Evolutionary conservation across 2,113 vertebrate genomes (phyloP), one percentile per base, ranked within the genome.

Genomic region (Microcebus lehilahytsara): DNA sequence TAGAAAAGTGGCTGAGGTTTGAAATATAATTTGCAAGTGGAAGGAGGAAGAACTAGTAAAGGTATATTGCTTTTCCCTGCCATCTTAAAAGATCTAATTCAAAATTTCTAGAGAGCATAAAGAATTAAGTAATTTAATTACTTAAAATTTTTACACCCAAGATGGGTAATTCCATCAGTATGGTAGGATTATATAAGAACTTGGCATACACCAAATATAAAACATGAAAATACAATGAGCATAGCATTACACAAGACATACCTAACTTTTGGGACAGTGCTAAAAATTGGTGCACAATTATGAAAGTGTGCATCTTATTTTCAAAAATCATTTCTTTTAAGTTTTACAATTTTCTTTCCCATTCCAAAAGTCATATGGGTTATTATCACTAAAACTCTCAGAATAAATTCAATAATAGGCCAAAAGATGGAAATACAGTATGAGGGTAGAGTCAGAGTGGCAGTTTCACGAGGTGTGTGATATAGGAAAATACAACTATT

Each of bases 41-140:
- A 60, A 87, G 49, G 60, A 98, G 40, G 46, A 93, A 93, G 37
- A 96, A 40, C 0, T 14, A 96, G 83, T 32, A 25, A 46, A 25
- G 86, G 32, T 89, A 94, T 98, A 96, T 96, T 96, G 42, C 67
- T 94, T 77, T 95, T 64, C 5, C 80, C 90, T 96, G 75, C 64
- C 92, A 85, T 75, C 30, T 93, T 93, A 91, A 97, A 96, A 71
- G 0, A 79, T 84, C 23, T 51, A 96, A 23, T 64, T 98, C 66
- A 97, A 53, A 88, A 58, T 79, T 96, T 98, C 30, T 96, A 96
- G 81, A 90, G 94, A 91, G 69, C 32, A 93, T 92, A 97, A 96
- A 80, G n/a, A 96, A 86, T 89, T 71, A 98, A 98, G 75, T 98
- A 79, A 96, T 97, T 97, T 97, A 98, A 97, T 97, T 96, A 93